Evolutionary conservation across 1,140 invertebrate species (phyloP).

Genomic region (Branchinecta lynchi): DNA sequence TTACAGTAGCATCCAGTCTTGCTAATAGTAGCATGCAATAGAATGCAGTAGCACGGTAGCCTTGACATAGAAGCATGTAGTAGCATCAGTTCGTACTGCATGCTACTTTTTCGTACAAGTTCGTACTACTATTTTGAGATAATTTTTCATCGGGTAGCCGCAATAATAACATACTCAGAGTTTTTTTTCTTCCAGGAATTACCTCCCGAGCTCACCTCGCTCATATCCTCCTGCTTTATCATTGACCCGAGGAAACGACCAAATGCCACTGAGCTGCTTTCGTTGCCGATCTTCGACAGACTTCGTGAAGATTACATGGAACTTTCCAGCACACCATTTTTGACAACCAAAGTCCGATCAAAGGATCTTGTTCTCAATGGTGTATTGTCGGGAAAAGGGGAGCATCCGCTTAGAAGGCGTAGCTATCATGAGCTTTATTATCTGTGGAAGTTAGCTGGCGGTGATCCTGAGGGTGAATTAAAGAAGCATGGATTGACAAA

Average conservation of each 20-base stretch:
- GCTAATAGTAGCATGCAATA: no score
- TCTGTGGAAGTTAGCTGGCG: slow-evolving; percentile 86
- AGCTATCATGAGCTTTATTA: slow-evolving; percentile 71
- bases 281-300: slow-evolving; percentile 34
- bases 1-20: no score
- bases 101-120: no score
- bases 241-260: slow-evolving; percentile 46
- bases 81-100: no score
- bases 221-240: slow-evolving; percentile 51
- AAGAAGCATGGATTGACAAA: slow-evolving; percentile 79
- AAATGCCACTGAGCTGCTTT: slow-evolving; percentile 41
- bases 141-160: no score
- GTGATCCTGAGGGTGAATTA: slow-evolving; percentile 74
- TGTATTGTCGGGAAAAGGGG: not conserved
- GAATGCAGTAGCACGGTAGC: no score
- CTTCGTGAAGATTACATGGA: not conserved
- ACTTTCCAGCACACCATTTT: slow-evolving; percentile 6
- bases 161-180: not conserved
- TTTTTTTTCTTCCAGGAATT: slow-evolving; percentile 38
- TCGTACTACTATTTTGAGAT: no score
- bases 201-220: slow-evolving; percentile 40
- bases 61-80: no score
- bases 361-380: not conserved
- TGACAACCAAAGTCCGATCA: not conserved
- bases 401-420: slow-evolving; percentile 36